phyloP scores from a whole-genome alignment of 1,140 invertebrate species.

The Hycleus phaleratus region DNA sequence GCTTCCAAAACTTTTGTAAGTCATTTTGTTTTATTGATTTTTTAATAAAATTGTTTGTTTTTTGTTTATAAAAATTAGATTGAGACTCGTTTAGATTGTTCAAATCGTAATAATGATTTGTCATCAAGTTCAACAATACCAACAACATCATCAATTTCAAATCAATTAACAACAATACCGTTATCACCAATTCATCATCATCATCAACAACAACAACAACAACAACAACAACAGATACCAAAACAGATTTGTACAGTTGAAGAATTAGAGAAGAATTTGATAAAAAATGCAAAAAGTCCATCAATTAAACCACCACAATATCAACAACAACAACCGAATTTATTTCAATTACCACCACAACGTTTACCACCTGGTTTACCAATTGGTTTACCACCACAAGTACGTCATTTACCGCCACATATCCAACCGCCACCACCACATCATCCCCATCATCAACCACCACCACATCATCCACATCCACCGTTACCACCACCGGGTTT shows the following conservation, averaged over 20 bases:
- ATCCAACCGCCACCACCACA: conserved; percentile 27
- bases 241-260: conserved; percentile 49
- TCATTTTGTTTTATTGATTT: neutral
- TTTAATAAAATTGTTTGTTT: neutral
- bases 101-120: neutral
- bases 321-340: conserved; percentile 1
- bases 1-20: conserved; percentile 30
- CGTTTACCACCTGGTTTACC: conserved; percentile 29
- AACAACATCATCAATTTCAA: too few species aligned
- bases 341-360: conserved; percentile 18
- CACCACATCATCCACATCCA: conserved; percentile 22
- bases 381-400: conserved; percentile 33
- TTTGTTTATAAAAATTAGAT: conserved; percentile 4
- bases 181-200: conserved; percentile 7
- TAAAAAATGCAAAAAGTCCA: conserved; percentile 30
- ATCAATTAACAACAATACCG: neutral
- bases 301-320: conserved; percentile 8
- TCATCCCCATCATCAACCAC: conserved; percentile 23
- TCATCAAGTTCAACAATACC: neutral
- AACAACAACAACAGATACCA: neutral
- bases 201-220: too few species aligned
- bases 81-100: conserved; percentile 5
- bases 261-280: conserved; percentile 47
- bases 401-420: conserved; percentile 28
- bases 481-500: conserved; percentile 38